Base-by-base conservation (phyloP, 2,113 vertebrate genomes). In the Cranoglanis bouderius region DNA sequence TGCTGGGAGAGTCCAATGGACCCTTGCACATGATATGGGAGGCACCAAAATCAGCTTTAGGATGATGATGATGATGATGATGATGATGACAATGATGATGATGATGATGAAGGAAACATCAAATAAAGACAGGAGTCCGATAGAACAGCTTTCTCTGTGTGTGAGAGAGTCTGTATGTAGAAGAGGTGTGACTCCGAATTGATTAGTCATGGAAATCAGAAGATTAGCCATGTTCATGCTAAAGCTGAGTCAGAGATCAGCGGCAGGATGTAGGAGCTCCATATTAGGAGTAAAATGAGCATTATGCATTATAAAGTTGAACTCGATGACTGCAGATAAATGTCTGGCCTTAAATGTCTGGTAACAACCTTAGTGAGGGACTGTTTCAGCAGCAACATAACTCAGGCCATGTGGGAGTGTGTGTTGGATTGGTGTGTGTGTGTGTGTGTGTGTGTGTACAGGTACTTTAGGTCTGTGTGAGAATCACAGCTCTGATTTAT, bases 61-160 rank as follows among this genome's bases (percentile, higher is more conserved):
- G 5, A 14, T 46, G 19, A 75, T 43, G 81, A 83, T 83, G 81
- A 86, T 18, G 46, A 87, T 46, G 81, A 90, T 46, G 24, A 24
- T 21, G 72, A 77, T 43, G 26, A 49, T 13, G 75, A 78, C 7
- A 59, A 82, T 59, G 81, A 88, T 24, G 38, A 87, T 63, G 89
- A 53, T 35, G 67, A 74, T 75, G 67, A 89, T 49, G 74, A 89
- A 59, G 84, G 13, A 63, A 84, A 29, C 74, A 55, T 89, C 85
- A 91, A 90, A 90, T 82, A 90, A 89, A 85, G 82, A 63, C 49
- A 80, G 35, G 86, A 84, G 85, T 61, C 83, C 74, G 75, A 70
- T 46, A 78, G n/a, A 75, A 81, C 40, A 85, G 88, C 82, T 85
- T 57, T 89, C 59, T 82, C 40, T 55, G 26, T 85, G 65, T 46